These are phyloP conservation scores for Brachyrhaphis roseni DNA, from an alignment of 2,797 vertebrate species.

Conservation along the genomic window DNA sequence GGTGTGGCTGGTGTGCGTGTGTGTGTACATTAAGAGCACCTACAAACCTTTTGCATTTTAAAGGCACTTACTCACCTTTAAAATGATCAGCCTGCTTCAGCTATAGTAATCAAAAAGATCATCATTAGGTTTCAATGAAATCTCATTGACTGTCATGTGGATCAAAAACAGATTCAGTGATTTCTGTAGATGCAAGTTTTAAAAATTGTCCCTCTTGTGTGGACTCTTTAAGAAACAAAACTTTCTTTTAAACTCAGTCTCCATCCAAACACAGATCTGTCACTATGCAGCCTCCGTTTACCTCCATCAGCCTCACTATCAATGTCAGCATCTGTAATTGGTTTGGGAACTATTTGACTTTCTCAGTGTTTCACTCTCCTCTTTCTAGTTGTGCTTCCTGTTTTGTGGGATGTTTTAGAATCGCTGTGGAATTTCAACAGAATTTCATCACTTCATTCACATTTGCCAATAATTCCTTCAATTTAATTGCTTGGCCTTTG, in stretches of 20 bases:
- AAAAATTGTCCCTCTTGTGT: not conserved
- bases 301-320: slow-evolving; percentile 32
- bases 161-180: not conserved
- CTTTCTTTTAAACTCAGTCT: not conserved
- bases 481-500: slow-evolving; percentile 63
- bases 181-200: not conserved
- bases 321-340: slow-evolving; percentile 56
- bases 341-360: slow-evolving; percentile 51
- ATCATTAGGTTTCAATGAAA: not conserved
- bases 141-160: not conserved
- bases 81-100: not conserved
- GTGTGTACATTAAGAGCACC: not conserved
- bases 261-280: slow-evolving; percentile 7
- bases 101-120: not conserved
- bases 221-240: not conserved
- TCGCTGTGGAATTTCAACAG: slow-evolving; percentile 45
- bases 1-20: not conserved
- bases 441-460: slow-evolving; percentile 63
- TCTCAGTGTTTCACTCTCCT: slow-evolving; percentile 29
- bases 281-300: slow-evolving; percentile 16
- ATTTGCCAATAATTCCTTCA: slow-evolving; percentile 30
- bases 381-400: slow-evolving; percentile 28
- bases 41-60: not conserved
- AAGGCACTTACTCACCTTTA: not conserved
- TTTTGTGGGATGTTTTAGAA: slow-evolving; percentile 33